A percentile compares a stretch with the other conserved stretches of the same genome.
These are phyloP conservation scores for Anhinga anhinga DNA, from an alignment of 2,113 vertebrate species.

Conservation along the genomic window DNA sequence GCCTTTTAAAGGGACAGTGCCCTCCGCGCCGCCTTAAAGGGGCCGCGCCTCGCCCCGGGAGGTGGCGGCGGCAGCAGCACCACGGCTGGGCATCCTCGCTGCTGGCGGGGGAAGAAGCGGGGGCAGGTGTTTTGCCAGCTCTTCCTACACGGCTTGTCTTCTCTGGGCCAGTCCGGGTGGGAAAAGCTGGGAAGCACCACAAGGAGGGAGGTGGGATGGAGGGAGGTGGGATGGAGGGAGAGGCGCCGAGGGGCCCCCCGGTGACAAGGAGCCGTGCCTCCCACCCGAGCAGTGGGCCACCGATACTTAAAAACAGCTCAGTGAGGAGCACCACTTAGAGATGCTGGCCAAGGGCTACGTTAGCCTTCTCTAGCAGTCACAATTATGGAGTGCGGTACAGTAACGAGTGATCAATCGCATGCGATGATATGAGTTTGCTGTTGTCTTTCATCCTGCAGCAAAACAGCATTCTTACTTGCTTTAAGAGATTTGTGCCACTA, in stretches of 20 bases:
- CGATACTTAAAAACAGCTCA: not conserved
- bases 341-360: not conserved
- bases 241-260: not conserved
- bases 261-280: not conserved
- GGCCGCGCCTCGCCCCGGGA: not conserved
- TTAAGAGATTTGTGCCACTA: not conserved
- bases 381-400: too few species aligned
- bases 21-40: not conserved
- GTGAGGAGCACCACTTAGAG: not conserved
- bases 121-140: not conserved
- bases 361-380: not conserved
- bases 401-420: not conserved
- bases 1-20: conserved; percentile 76
- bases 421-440: not conserved
- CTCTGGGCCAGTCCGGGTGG: not conserved
- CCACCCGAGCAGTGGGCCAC: not conserved
- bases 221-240: too few species aligned
- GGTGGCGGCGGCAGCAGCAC: not conserved
- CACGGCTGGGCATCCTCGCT: not conserved
- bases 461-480: not conserved
- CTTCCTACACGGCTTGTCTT: not conserved
- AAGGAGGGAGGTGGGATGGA: not conserved
- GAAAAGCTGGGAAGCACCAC: not conserved
- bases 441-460: not conserved
- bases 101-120: not conserved